Base-by-base conservation (phyloP, 1,140 invertebrate species). In the Bombus difficillimus region DNA sequence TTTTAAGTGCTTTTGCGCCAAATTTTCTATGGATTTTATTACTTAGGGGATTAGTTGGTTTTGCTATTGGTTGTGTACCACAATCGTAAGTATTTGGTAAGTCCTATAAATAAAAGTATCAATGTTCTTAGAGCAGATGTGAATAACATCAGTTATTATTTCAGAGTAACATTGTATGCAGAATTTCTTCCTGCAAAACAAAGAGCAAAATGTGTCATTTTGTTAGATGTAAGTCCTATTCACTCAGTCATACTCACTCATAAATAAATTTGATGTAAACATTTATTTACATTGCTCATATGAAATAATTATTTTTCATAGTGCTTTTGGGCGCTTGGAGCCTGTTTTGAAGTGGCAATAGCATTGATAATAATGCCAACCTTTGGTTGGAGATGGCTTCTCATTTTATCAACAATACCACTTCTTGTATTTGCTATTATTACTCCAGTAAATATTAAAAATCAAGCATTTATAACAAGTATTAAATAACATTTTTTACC, bases 261-360 rank as follows among this genome's bases (percentile, higher is more conserved):
- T 66, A 73, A 82, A 37, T 85, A 73, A 69, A 73, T n/a, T 34
- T n/a, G 13, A 66, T 22, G 32, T 32, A 18, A 9, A 57, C 57
- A 43, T 41, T n/a, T 34, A 43, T 41, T n/a, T 34, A 32, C 39
- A 32, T 43, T 57, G 18, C 34, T 75, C 53, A 53, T 13, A 32
- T 43, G 39, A 41, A 79, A 59, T 86, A 37, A 78, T 93, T 94
- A 86, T 93, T 92, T 92, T 94, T 96, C 92, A 94, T 93, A 98
- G 98, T 98, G 98, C 96, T 99, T 99, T 95, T 99, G 98, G 98
- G 98, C 98, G 3, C 96, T 99, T 68, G 98, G 98, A 71, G 98
- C 98, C 18, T 98, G 98, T 95, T 97, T 99, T 92, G 98, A 99
- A 96, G 98, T 99, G 37, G 96, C 98, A 37, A 95, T 99, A 81